These are phyloP conservation scores for Palloptera scutellata DNA, from an alignment of 2,888 invertebrate genomes.

Conservation along the genomic window DNA sequence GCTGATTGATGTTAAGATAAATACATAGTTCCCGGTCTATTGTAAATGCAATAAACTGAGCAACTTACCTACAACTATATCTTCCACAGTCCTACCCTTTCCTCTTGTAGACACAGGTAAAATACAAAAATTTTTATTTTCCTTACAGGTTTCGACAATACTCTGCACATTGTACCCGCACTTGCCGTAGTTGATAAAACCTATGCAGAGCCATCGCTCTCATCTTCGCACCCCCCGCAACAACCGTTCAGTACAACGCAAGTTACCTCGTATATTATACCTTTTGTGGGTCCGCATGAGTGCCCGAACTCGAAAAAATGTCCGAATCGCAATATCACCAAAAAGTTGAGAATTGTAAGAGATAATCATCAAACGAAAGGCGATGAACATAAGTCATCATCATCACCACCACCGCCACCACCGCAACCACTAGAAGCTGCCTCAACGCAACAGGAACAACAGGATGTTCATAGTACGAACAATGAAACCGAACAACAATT, in stretches of 20 bases:
- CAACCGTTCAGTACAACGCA: slow-evolving; percentile 57
- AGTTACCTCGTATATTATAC: slow-evolving; percentile 64
- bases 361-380: slow-evolving; percentile 21
- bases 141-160: slow-evolving; percentile 62
- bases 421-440: not conserved
- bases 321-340: slow-evolving; percentile 52
- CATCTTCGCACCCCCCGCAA: slow-evolving; percentile 46
- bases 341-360: slow-evolving; percentile 5
- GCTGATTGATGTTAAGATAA: too few relatives aligned
- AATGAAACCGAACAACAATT: slow-evolving; percentile 25
- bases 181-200: slow-evolving; percentile 58
- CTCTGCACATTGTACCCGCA: slow-evolving; percentile 63
- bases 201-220: slow-evolving; percentile 44
- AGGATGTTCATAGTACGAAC: slow-evolving; percentile 13
- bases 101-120: too few relatives aligned
- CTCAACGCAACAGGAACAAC: not conserved
- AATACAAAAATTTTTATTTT: not conserved
- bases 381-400: slow-evolving; percentile 17
- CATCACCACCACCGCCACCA: not conserved
- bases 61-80: too few relatives aligned
- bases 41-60: too few relatives aligned
- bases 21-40: too few relatives aligned
- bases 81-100: too few relatives aligned
- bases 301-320: slow-evolving; percentile 64
- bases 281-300: slow-evolving; percentile 64